Evolutionary conservation across 2,888 invertebrate species (phyloP).

Genomic region (Meiosimyza decipiens): DNA sequence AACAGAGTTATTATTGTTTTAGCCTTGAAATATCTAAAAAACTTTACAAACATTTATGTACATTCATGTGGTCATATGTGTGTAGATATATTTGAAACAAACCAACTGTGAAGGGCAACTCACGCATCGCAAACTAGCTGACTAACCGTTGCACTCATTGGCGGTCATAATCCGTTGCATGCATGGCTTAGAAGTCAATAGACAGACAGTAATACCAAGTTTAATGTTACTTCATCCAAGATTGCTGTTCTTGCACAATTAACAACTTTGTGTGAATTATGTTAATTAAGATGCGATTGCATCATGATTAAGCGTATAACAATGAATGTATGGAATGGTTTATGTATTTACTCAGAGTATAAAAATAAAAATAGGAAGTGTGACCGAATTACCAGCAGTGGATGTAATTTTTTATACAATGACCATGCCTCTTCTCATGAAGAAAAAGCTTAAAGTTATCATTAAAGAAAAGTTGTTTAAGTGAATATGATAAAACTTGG

Average conservation of each 20-base stretch:
- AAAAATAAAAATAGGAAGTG: too few species aligned
- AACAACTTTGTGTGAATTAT: constrained; percentile 38
- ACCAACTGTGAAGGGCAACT: constrained; percentile 23
- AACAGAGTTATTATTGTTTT: too few species aligned
- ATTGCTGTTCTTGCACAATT: constrained; percentile 44
- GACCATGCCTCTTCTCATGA: too few species aligned
- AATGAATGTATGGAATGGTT: too few species aligned
- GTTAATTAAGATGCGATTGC: background rate
- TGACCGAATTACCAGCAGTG: too few species aligned
- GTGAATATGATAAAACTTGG: too few species aligned
- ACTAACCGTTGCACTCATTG: constrained; percentile 9
- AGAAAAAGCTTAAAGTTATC: too few species aligned
- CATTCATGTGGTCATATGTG: background rate
- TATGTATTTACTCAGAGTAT: too few species aligned
- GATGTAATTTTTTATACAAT: too few species aligned
- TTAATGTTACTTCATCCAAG: constrained; percentile 44
- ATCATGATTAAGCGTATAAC: too few species aligned
- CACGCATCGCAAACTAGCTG: background rate
- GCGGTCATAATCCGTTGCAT: constrained; percentile 22
- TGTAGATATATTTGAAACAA: background rate
- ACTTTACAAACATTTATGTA: background rate
- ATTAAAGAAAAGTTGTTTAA: too few species aligned
- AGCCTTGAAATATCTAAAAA: too few species aligned
- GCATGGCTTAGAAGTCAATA: constrained; percentile 15
- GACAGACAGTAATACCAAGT: constrained; percentile 35